phyloP scores from a whole-genome alignment of 2,888 invertebrate genomes.

The Mechanitis messenoides region DNA sequence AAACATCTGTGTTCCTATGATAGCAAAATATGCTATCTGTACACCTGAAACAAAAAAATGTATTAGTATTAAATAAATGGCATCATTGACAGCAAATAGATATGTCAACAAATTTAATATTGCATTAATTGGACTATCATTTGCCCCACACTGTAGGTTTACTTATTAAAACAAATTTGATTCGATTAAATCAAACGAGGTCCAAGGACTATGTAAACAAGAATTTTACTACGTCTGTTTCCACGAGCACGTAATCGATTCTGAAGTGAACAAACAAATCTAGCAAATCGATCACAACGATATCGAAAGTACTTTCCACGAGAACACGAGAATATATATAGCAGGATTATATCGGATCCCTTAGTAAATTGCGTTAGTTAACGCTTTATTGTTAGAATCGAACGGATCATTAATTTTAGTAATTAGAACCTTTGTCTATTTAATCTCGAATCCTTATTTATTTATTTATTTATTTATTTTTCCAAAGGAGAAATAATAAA shows the following conservation, averaged over 20 bases:
- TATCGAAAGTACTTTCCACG: slow-evolving; percentile 24
- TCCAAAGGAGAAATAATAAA: no score
- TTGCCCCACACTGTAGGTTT: not conserved
- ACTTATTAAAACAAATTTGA: not conserved
- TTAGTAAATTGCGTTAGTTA: slow-evolving; percentile 16
- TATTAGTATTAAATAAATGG: slow-evolving; percentile 16
- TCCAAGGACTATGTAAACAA: slow-evolving; percentile 10
- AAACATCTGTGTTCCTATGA: slow-evolving; percentile 87
- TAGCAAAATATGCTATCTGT: slow-evolving; percentile 87
- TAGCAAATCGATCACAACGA: slow-evolving; percentile 32
- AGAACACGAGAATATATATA: slow-evolving; percentile 22
- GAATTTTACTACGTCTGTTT: slow-evolving; percentile 18
- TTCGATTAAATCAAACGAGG: not conserved
- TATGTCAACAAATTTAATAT: not conserved
- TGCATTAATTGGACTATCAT: not conserved
- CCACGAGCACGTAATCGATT: slow-evolving; percentile 49
- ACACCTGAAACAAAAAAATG: slow-evolving; percentile 80
- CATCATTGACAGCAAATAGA: not conserved
- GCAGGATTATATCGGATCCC: slow-evolving; percentile 20
- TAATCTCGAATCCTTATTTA: no score
- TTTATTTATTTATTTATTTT: no score
- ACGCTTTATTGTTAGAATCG: slow-evolving; percentile 11
- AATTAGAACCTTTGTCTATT: not conserved
- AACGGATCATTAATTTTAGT: slow-evolving; percentile 13
- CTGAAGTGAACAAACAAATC: slow-evolving; percentile 51